Base-by-base conservation (phyloP, 2,888 invertebrate species). In the Patella pellucida region DNA sequence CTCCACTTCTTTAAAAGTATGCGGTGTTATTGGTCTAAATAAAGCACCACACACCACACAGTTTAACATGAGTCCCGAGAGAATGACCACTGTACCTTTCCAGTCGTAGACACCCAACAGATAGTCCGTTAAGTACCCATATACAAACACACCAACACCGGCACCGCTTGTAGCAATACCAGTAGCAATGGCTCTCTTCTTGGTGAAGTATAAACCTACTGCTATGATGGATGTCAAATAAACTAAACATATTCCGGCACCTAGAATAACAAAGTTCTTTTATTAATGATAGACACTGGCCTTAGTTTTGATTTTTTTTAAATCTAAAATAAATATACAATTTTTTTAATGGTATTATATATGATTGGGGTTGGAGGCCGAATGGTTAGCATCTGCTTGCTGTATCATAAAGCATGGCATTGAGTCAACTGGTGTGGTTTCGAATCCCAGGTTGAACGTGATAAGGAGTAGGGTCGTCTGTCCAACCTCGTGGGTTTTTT, bases 141-240 rank as follows among this genome's bases (percentile, higher is more conserved):
- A 96, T 3, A 97, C 91, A 89, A 97, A 95, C 3, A 97, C 98
- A 71, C 99, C 99, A 69, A 98, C 93, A 73, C 76, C 85, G 1
- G 98, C 97, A 5, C 99, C 99, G 88, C 97, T 97, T 0, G 97
- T 97, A 0, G 97, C 97, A 79, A 97, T 95, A 23, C 97, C 99
- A 0, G 98, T 99, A 11, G 99, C 99, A 83, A 99, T 93, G 52
- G 98, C 97, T 76, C 99, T 93, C 86, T 94, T 95, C 84, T 95
- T 95, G 89, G 98, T 97, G 90, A 99, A 99, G 93, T 99, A 99
- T 82, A 96, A 96, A 2, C 98, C 97, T 67, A 99, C 98, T 88
- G 96, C 96, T 78, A 99, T 97, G 84, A 99, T 98, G 76, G 99
- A 97, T 0, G 99, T 98, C 76, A 99, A 93, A 91, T 98, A 99